Percentiles rank a stretch among this genome's conserved stretches.
These are phyloP conservation scores for Morinoia aosen DNA, from an alignment of 2,888 invertebrate genomes.

Conservation along the genomic window DNA sequence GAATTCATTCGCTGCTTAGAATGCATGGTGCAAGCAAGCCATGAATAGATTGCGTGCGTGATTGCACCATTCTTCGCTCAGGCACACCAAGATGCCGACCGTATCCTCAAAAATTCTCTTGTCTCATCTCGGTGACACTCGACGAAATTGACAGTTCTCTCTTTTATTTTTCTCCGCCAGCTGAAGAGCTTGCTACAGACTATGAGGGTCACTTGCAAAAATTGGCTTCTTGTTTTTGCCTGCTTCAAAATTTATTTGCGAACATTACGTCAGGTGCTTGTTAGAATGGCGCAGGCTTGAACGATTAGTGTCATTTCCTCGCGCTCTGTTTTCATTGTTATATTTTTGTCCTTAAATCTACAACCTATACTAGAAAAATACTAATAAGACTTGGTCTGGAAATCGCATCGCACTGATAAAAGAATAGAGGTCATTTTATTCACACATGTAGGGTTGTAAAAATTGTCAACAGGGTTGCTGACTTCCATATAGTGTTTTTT, in stretches of 20 bases:
- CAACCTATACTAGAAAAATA: no score
- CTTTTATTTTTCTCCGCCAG: neutral
- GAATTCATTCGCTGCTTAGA: neutral
- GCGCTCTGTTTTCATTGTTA: neutral
- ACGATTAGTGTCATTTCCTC: neutral
- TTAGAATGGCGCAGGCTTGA: neutral
- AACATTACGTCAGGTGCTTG: neutral
- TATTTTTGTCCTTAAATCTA: no score
- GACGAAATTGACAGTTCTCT: neutral
- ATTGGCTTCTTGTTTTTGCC: neutral
- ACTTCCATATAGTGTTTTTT: no score
- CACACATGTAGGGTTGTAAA: no score
- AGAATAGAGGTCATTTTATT: no score
- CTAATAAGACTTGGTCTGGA: no score
- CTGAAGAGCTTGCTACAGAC: neutral
- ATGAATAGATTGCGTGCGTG: neutral
- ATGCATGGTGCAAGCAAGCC: neutral
- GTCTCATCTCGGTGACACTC: neutral
- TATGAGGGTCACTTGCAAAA: no score
- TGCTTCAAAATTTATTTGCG: neutral
- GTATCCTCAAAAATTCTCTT: neutral
- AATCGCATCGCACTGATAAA: no score
- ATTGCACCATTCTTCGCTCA: neutral
- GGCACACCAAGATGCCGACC: neutral
- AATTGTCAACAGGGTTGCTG: no score